Base-by-base conservation (phyloP, 2,113 vertebrate genomes). In the Melozone crissalis region DNA sequence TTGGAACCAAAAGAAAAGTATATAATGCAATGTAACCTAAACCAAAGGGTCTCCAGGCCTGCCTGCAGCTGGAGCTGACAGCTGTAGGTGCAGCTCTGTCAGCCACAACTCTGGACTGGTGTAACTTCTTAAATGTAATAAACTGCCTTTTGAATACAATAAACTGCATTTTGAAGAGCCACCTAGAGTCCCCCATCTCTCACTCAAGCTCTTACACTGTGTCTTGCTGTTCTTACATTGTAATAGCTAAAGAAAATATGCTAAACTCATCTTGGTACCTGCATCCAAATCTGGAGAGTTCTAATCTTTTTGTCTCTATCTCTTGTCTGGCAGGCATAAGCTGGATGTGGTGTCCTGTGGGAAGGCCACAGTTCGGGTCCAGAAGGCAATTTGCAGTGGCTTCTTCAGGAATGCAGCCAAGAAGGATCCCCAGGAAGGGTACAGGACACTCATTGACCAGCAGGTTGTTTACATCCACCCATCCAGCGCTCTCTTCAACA, bases 391-490 rank as follows among this genome's bases (percentile, higher is more conserved):
- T 85, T 99, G 99, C 96, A 99, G 99, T 10, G 99, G 99, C 10
- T 99, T 99, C 98, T 99, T 99, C 97, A 97, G 99, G 33, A 99
- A 99, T 4, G 99, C 99, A 12, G 99, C 99, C 18, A 99, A 99
- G 95, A 99, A 99, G 73, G 99, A 99, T 97, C 99, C 99, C 4
- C 99, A 99, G 93, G 99, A 99, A 47, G 99, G 99, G 11, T 99
- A 99, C 93, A 94, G 99, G 73, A 99, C 99, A 0, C 98, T 99
- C 26, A 99, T 99, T 23, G 99, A 99, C 96, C 99, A 99, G 89
- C 99, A 99, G 37, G 99, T 99, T 18, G 99, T 99, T 18, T 99
- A 99, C 52, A 99, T 99, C 96, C 99, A 99, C 78, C 99, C 99
- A 2, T 99, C 99, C 89, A 99, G 99, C 11, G 99, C 99, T 16